Evolutionary conservation across 2,888 invertebrate genomes (phyloP).

Genomic region (Caradrina kadenii): DNA sequence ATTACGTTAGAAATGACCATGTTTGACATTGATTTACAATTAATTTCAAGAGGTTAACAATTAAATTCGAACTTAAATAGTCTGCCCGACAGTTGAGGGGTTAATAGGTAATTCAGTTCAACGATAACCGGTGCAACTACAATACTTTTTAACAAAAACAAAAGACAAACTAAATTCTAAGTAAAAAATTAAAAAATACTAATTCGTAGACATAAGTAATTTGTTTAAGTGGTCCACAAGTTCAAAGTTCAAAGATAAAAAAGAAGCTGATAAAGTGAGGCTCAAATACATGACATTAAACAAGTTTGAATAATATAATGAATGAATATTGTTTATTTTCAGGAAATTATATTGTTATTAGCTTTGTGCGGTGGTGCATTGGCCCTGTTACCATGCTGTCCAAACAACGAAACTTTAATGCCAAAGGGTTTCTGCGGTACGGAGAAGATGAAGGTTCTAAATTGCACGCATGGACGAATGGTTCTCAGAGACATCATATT

Average conservation of each 20-base stretch:
- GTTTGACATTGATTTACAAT: background rate
- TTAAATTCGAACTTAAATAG: too few relatives aligned
- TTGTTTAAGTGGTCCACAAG: constrained; percentile 24
- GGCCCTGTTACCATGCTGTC: constrained; percentile 77
- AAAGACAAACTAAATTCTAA: background rate
- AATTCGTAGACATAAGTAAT: constrained; percentile 17
- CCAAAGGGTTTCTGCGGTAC: constrained; percentile 71
- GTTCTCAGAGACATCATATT: constrained; percentile 79
- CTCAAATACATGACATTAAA: background rate
- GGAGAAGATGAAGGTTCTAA: constrained; percentile 66
- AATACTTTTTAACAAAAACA: too few relatives aligned
- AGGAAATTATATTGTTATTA: constrained; percentile 75
- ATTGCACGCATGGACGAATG: constrained; percentile 79
- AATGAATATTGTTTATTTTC: constrained; percentile 62
- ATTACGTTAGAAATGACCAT: constrained; percentile 6
- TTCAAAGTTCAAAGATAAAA: constrained; percentile 50
- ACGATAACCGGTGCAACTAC: too few relatives aligned
- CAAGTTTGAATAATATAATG: background rate
- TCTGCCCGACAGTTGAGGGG: too few relatives aligned
- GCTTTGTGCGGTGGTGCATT: constrained; percentile 67
- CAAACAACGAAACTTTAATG: constrained; percentile 70
- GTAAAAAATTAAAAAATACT: background rate
- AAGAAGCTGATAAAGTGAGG: constrained; percentile 29
- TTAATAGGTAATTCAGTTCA: too few relatives aligned
- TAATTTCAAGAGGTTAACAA: too few relatives aligned